Conservation (phyloP, 1,140 invertebrate species). For the Diploscapter pachys region DNA sequence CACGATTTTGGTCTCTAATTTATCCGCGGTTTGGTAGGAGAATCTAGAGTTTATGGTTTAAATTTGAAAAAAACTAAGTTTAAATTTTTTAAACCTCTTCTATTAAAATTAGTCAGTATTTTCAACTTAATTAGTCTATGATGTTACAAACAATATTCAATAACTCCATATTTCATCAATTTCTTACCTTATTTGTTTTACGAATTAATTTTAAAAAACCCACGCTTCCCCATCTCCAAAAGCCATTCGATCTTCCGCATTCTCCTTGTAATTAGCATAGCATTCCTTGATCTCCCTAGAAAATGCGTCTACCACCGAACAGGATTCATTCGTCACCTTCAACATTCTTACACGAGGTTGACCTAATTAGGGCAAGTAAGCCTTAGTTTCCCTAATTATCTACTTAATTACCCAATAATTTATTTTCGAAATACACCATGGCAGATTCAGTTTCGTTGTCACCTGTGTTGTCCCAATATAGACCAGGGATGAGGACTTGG, state of each 20-base stretch:
- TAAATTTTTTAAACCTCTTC: too few relatives aligned
- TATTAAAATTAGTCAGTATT: background rate
- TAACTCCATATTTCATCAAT: too few relatives aligned
- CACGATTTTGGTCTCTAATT: background rate
- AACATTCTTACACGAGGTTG: background rate
- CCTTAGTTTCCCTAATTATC: background rate
- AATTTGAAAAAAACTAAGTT: too few relatives aligned
- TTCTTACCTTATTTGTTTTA: background rate
- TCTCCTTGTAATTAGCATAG: constrained; percentile 65
- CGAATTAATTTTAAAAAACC: constrained; percentile 26
- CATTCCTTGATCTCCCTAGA: constrained; percentile 66
- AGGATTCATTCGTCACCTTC: constrained; percentile 57
- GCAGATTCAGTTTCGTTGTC: constrained; percentile 61
- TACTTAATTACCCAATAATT: constrained; percentile 68
- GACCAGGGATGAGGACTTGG: constrained; percentile 63
- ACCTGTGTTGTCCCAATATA: constrained; percentile 70
- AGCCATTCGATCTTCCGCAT: constrained; percentile 64
- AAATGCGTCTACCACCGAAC: constrained; percentile 67
- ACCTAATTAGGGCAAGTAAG: too few relatives aligned
- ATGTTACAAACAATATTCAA: too few relatives aligned
- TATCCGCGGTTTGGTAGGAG: background rate
- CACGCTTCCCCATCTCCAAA: constrained; percentile 60
- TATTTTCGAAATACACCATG: constrained; percentile 69
- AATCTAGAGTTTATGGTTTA: background rate
- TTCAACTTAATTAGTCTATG: too few relatives aligned